These are phyloP conservation scores for Tetropium fuscum DNA, from an alignment of 2,888 invertebrate genomes.

Conservation along the genomic window DNA sequence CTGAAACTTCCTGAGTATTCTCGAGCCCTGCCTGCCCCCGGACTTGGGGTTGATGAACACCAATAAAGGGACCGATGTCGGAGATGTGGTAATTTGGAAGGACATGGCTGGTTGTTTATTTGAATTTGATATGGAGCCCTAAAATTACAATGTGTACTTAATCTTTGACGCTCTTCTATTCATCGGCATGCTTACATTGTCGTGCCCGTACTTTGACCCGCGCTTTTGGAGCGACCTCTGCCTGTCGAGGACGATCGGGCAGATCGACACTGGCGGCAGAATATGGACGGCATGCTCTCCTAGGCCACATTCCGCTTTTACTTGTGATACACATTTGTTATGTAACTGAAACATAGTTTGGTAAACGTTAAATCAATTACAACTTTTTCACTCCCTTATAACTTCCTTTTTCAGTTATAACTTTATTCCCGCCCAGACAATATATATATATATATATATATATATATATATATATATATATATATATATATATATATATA, in stretches of 20 bases:
- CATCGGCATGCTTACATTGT: slow-evolving; percentile 58
- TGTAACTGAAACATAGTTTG: slow-evolving; percentile 78
- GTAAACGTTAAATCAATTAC: too few species aligned
- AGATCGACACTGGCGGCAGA: slow-evolving; percentile 92
- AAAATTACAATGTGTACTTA: slow-evolving; percentile 23
- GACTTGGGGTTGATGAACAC: slow-evolving; percentile 98
- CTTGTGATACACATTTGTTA: slow-evolving; percentile 93
- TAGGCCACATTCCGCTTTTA: slow-evolving; percentile 90
- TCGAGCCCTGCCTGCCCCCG: slow-evolving; percentile 93
- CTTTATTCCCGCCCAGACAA: too few species aligned
- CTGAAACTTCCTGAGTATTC: slow-evolving; percentile 93
- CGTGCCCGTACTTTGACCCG: slow-evolving; percentile 68
- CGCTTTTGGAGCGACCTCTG: slow-evolving; percentile 78
- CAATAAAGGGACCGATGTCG: slow-evolving; percentile 82
- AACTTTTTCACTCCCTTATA: too few species aligned
- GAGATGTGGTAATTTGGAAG: slow-evolving; percentile 88
- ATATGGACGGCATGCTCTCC: slow-evolving; percentile 91
- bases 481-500: too few species aligned
- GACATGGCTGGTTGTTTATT: slow-evolving; percentile 79
- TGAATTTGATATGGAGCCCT: slow-evolving; percentile 59
- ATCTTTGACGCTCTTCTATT: too few species aligned
- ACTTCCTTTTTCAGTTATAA: too few species aligned
- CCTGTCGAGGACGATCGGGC: slow-evolving; percentile 89
- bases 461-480: too few species aligned
- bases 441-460: too few species aligned